Conservation (phyloP, 2,888 invertebrate species). For the Apodemia mormo region DNA sequence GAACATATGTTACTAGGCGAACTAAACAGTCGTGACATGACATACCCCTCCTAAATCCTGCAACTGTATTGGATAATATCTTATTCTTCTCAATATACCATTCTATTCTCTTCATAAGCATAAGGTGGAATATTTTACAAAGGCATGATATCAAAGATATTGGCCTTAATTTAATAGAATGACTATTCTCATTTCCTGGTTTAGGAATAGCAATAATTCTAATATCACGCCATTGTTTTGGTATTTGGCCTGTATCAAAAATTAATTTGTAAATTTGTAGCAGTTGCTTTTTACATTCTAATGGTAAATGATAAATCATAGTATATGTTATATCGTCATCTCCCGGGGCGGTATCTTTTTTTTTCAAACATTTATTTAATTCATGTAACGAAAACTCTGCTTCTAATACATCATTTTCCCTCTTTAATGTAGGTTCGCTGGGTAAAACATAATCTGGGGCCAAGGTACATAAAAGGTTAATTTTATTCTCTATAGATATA, state of each 20-base stretch:
- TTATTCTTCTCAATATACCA: not conserved
- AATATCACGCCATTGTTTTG: not conserved
- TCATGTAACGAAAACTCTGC: too few species aligned
- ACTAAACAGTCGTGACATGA: not conserved
- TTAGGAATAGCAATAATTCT: slow-evolving; percentile 6
- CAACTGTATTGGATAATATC: not conserved
- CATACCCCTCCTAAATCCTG: not conserved
- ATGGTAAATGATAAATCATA: slow-evolving; percentile 20
- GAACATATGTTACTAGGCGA: not conserved
- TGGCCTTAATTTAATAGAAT: too few species aligned
- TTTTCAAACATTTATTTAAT: not conserved
- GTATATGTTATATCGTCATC: slow-evolving; percentile 17
- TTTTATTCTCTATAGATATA: too few species aligned
- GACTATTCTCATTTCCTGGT: not conserved
- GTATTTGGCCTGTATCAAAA: not conserved
- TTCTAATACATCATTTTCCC: too few species aligned
- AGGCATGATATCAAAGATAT: not conserved
- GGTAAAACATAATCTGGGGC: too few species aligned
- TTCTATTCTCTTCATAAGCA: not conserved
- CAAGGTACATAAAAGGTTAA: too few species aligned
- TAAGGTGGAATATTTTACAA: not conserved
- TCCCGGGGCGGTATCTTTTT: slow-evolving; percentile 19
- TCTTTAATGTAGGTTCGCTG: too few species aligned
- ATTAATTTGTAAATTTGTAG: not conserved
- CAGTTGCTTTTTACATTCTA: not conserved